Conservation (phyloP, 2,888 invertebrate species). For the Thymelicus lineola region DNA sequence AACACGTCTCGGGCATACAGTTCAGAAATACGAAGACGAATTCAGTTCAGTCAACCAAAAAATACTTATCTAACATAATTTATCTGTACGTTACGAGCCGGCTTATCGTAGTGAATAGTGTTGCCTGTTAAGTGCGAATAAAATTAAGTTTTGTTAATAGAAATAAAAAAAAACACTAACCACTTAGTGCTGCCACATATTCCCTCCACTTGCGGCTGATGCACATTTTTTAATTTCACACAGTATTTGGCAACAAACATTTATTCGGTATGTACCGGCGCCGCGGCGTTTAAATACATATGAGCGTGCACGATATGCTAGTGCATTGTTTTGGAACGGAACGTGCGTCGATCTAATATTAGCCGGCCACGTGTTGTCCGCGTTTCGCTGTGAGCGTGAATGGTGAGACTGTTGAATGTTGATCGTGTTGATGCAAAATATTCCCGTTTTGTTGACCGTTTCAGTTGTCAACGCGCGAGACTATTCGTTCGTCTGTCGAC, state of each 20-base stretch:
- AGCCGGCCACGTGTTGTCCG: slow-evolving; percentile 75
- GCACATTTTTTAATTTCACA: slow-evolving; percentile 68
- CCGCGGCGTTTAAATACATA: slow-evolving; percentile 53
- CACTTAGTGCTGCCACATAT: slow-evolving; percentile 80
- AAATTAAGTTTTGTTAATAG: slow-evolving; percentile 45
- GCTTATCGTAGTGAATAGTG: slow-evolving; percentile 33
- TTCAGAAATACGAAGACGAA: too few species aligned
- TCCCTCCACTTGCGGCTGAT: slow-evolving; percentile 78
- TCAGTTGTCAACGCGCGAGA: slow-evolving; percentile 65
- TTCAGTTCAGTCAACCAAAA: slow-evolving; percentile 22
- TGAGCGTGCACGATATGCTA: slow-evolving; percentile 57
- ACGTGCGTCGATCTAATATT: slow-evolving; percentile 66
- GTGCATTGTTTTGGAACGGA: slow-evolving; percentile 56
- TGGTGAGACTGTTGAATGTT: slow-evolving; percentile 51
- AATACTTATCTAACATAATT: slow-evolving; percentile 7
- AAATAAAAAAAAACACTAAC: slow-evolving; percentile 64
- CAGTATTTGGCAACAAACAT: slow-evolving; percentile 71
- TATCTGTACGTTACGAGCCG: slow-evolving; percentile 19
- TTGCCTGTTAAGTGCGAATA: slow-evolving; percentile 38
- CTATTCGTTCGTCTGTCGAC: slow-evolving; percentile 36
- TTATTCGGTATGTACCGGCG: slow-evolving; percentile 61
- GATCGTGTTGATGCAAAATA: slow-evolving; percentile 55
- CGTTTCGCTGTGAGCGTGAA: slow-evolving; percentile 73
- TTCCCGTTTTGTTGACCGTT: slow-evolving; percentile 70
- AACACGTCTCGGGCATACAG: neutral